These are phyloP conservation scores for Protonemura montana DNA, from an alignment of 2,888 invertebrate genomes.

Conservation along the genomic window DNA sequence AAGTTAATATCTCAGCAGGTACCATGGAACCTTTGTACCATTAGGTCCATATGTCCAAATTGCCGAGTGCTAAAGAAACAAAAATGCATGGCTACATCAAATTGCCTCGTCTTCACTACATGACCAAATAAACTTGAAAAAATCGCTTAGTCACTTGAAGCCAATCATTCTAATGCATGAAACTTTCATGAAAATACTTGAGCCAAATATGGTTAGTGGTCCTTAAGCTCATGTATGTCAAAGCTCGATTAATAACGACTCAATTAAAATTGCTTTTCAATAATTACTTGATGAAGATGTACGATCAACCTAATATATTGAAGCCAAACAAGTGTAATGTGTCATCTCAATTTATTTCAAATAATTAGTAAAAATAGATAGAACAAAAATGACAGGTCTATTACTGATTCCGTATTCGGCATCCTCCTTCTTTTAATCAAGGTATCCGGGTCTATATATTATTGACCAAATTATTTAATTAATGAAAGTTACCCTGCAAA, in stretches of 20 bases:
- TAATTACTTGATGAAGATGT: background rate
- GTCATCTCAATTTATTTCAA: background rate
- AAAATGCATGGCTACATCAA: background rate
- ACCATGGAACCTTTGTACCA: no score
- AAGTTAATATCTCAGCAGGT: no score
- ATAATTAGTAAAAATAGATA: background rate
- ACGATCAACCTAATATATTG: background rate
- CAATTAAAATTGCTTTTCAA: background rate
- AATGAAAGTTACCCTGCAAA: background rate
- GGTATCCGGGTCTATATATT: background rate
- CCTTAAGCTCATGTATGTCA: background rate
- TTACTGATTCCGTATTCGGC: background rate
- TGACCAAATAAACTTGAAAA: background rate
- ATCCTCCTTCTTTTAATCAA: background rate
- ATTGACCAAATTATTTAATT: background rate
- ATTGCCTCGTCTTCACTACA: background rate
- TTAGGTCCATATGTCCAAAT: no score
- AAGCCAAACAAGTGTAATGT: background rate
- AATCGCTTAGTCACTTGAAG: background rate
- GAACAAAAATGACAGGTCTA: background rate
- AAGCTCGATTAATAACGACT: background rate
- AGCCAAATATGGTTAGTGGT: slow-evolving; percentile 12
- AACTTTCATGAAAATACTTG: background rate
- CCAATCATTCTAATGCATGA: background rate
- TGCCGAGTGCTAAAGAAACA: background rate